Percentiles rank a stretch among this genome's conserved stretches.
Conservation (phyloP, 2,888 invertebrate genomes). For the Chrysolina americana region DNA sequence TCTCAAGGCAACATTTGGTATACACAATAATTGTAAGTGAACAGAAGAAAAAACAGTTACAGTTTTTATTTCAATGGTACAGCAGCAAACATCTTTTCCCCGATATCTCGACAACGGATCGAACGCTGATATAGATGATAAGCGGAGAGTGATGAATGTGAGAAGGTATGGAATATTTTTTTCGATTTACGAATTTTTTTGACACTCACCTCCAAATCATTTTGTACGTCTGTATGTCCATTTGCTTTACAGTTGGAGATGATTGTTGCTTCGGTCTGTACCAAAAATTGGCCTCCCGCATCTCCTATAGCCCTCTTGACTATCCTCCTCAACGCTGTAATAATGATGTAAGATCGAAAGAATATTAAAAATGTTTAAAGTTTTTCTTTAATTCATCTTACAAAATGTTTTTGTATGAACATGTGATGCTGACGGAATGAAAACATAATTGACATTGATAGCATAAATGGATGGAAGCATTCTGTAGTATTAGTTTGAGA, state of each 20-base stretch:
- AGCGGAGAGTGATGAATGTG: neutral
- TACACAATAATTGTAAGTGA: no score
- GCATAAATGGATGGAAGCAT: no score
- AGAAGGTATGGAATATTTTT: neutral
- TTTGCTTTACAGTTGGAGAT: slow-evolving; percentile 37
- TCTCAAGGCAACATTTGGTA: no score
- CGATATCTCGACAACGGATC: no score
- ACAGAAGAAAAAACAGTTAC: no score
- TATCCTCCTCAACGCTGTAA: slow-evolving; percentile 37
- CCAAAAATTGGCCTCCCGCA: slow-evolving; percentile 24
- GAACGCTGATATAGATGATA: neutral
- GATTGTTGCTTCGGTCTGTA: slow-evolving; percentile 33
- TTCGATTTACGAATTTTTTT: neutral
- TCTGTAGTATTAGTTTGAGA: no score
- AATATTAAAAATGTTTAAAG: neutral
- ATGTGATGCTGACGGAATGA: no score
- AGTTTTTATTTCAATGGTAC: no score
- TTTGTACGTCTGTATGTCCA: slow-evolving; percentile 22
- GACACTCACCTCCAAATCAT: slow-evolving; percentile 32
- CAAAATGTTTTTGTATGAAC: no score
- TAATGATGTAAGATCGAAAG: neutral
- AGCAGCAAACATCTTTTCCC: no score
- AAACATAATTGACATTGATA: no score
- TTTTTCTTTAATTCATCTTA: neutral
- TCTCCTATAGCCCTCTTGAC: slow-evolving; percentile 24